Evolutionary conservation across 2,113 vertebrate species (phyloP).

Genomic region (Macrotus californicus): DNA sequence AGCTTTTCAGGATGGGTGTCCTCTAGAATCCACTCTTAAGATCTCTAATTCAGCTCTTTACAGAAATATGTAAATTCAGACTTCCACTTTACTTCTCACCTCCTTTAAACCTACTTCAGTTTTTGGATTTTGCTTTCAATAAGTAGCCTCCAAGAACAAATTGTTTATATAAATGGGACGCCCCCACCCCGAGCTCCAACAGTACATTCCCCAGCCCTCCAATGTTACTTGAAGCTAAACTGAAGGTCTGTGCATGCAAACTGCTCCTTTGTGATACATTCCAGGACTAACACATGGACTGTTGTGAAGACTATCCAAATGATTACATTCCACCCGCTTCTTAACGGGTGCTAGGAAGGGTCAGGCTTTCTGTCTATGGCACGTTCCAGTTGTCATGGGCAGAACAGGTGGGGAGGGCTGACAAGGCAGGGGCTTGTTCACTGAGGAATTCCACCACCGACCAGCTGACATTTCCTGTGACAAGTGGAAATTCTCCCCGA

Average conservation of each 20-base stretch:
- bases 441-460: conserved; percentile 49
- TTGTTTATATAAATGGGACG: conserved; percentile 12
- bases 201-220: neutral
- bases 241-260: neutral
- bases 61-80: neutral
- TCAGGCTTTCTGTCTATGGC: conserved; percentile 17
- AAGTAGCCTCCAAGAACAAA: conserved; percentile 11
- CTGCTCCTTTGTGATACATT: neutral
- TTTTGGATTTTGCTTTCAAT: conserved; percentile 25
- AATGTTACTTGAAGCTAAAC: neutral
- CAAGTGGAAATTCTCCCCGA: conserved; percentile 50
- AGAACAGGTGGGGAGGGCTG: conserved; percentile 9
- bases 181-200: neutral
- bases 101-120: conserved; percentile 15
- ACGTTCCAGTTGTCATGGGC: conserved; percentile 43
- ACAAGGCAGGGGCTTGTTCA: conserved; percentile 9
- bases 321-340: neutral
- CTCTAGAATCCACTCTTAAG: neutral
- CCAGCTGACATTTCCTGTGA: conserved; percentile 61
- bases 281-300: neutral
- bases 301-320: conserved; percentile 14
- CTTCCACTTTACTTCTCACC: neutral
- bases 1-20: neutral
- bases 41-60: neutral
- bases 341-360: neutral